Evolutionary conservation across 2,797 vertebrate species (phyloP), one percentile per base, ranked within the genome.

Genomic region (Salmo trutta): DNA sequence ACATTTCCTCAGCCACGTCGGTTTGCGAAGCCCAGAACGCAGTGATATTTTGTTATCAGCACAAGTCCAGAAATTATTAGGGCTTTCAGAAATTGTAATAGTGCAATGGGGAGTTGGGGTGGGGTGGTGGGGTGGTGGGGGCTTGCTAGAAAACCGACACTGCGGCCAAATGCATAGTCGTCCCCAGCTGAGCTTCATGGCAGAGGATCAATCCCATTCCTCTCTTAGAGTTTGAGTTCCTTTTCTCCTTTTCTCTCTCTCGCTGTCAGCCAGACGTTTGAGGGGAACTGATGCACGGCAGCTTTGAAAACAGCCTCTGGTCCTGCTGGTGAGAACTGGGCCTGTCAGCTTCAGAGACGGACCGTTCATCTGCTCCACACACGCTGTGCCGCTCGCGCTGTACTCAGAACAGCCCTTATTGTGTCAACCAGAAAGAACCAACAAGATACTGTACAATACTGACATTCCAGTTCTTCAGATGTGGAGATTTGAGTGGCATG

Each of bases 41-140:
- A 5, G 36, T 41, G 24, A 14, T 73, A 89, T 88, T 84, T 85
- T 86, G 88, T 89, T 90, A 90, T 91, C 89, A 73, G 78, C 64
- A 76, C 79, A 75, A 15, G 82, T 85, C 87, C 89, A 92, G 89
- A 90, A 88, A 79, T 78, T 33, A 87, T 68, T 16, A 64, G 77
- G 24, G 24, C 66, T 62, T 79, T 75, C 68, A 75, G 31, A 47
- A 21, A 66, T 8, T 31, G 65, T 62, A 74, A 59, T 24, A 71
- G 71, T 67, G 62, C 62, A 67, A 24, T 21, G 73, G 78, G 75
- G 72, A 80, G 67, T 17, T 56, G 73, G 83, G 71, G 76, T 84
- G 14, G 71, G 31, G n/a, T 21, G 59, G 56, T 10, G 79, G 74
- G 80, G 76, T 21, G 59, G 56, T 10, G 79, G 74, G 80, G 76